Conservation (phyloP, 2,888 invertebrate genomes). For the Tetheella fluctuosa region DNA sequence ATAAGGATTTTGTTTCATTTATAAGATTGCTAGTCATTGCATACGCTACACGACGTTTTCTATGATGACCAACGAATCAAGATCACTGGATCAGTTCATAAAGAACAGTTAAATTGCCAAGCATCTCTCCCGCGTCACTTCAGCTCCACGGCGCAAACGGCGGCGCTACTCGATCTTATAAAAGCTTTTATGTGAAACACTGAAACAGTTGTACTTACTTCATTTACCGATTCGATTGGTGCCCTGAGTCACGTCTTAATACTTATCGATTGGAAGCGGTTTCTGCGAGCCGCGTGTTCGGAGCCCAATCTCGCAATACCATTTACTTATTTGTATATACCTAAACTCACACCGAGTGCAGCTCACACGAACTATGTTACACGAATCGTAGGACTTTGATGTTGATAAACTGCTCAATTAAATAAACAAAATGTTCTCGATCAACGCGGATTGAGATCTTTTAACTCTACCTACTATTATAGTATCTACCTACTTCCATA, state of each 20-base stretch:
- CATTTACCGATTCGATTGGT: conserved; percentile 10
- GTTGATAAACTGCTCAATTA: neutral
- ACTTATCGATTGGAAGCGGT: neutral
- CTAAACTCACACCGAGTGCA: neutral
- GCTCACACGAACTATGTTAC: neutral
- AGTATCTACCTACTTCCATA: neutral
- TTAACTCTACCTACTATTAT: neutral
- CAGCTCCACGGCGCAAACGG: neutral
- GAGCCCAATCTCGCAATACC: neutral
- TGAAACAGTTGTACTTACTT: neutral
- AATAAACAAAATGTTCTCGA: neutral
- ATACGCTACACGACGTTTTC: too few relatives aligned
- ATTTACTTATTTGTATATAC: neutral
- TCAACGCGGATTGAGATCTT: neutral
- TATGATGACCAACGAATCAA: too few relatives aligned
- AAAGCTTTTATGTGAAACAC: conserved; percentile 14
- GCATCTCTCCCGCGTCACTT: neutral
- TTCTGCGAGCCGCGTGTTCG: neutral
- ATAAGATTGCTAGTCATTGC: too few relatives aligned
- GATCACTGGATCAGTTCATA: neutral
- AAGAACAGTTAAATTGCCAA: neutral
- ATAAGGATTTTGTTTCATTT: too few relatives aligned
- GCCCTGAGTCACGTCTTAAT: neutral
- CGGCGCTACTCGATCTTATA: neutral
- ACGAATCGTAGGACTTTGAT: neutral